Evolutionary conservation across 2,888 invertebrate species (phyloP).

Genomic region (Latrodectus hesperus): DNA sequence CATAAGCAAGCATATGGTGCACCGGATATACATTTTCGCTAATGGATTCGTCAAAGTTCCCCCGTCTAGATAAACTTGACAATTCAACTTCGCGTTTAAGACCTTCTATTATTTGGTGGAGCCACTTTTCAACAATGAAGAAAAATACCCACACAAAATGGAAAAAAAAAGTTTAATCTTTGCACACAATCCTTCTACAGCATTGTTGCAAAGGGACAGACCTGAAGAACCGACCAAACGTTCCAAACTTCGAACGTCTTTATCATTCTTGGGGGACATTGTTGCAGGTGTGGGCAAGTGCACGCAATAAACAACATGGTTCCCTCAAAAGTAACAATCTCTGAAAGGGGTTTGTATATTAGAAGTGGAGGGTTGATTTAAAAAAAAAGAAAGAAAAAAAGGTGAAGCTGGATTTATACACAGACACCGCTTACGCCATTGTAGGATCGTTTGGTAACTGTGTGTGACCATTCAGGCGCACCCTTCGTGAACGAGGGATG

Average conservation of each 20-base stretch:
- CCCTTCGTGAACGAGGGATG: neutral
- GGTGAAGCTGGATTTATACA: slow-evolving; percentile 3
- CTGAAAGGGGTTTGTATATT: too few relatives aligned
- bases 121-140: slow-evolving; percentile 1
- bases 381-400: neutral
- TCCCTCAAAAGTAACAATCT: too few relatives aligned
- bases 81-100: neutral
- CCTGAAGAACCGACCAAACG: neutral
- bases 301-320: slow-evolving; percentile 36
- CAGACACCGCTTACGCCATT: neutral
- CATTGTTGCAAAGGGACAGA: slow-evolving; percentile 8
- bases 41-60: slow-evolving; percentile 29
- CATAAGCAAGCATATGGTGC: neutral
- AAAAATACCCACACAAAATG: slow-evolving; percentile 27
- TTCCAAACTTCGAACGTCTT: slow-evolving; percentile 42
- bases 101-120: slow-evolving; percentile 22
- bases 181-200: slow-evolving; percentile 14
- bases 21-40: neutral
- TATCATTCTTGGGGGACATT: slow-evolving; percentile 31
- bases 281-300: neutral
- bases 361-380: too few relatives aligned
- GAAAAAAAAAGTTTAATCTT: neutral
- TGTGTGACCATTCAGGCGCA: too few relatives aligned
- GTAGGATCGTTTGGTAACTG: slow-evolving; percentile 1
- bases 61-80: neutral